Base-by-base conservation (phyloP, 2,797 vertebrate species). In the Sylvia borin region DNA sequence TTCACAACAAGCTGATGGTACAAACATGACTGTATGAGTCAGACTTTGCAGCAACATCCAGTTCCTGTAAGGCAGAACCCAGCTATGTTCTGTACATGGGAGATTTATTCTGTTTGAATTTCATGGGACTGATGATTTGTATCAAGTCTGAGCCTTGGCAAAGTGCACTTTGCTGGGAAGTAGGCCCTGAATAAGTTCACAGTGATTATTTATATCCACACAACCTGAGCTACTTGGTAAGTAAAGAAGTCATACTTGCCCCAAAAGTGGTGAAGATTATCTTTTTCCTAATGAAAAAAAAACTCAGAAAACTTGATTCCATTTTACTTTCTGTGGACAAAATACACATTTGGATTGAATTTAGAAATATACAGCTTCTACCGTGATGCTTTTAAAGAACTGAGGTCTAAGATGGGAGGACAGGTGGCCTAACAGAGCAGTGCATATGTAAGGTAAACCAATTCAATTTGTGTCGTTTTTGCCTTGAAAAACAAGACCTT, bases 51-150 rank as follows among this genome's bases (percentile, higher is more conserved):
- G 92, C 90, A 96, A 77, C 88, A 90, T 91, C 50, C 77, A 77
- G 83, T 65, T 96, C 88, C 80, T 8, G 8, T 73, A 86, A 94
- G 76, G 87, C 79, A 92, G 87, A 93, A 70, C 42, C 42, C 42
- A 82, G n/a, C 48, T 51, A 67, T 31, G 31, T 76, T 82, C 70
- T 73, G 62, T 70, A 60, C 15, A 8, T 72, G 58, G 47, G 70
- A 77, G 60, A 88, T 93, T 84, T 81, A 70, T 55, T 86, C 88
- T 94, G 62, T 84, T 96, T 91, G 40, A 92, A 60, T 92, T 92
- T 95, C 67, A 9, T 3, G 12, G 73, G 29, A 36, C 47, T 75
- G 47, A 88, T 77, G 83, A 92, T 90, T 88, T 93, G 42, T 83
- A 29, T 61, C 26, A 57, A 86, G 60, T 45, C 53, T 67, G 57